phyloP scores from a whole-genome alignment of 2,888 invertebrate genomes.

The Criorhina ranunculi region DNA sequence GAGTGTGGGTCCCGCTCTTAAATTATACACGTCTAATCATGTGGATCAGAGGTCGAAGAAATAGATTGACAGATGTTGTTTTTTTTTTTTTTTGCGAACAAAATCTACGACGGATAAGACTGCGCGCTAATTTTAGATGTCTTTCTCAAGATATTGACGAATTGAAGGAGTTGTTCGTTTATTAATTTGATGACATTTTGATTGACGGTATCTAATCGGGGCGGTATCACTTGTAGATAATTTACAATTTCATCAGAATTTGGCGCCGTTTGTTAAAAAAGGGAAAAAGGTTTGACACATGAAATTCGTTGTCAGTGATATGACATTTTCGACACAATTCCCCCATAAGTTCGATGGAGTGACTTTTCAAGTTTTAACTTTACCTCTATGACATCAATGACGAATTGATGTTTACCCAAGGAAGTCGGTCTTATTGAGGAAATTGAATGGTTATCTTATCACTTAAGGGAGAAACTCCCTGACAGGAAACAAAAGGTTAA shows the following conservation, averaged over 20 bases:
- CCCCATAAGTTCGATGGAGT: too few species aligned
- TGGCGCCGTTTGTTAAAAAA: neutral
- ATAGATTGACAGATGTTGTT: constrained; percentile 51
- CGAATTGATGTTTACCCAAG: too few species aligned
- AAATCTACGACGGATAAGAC: neutral
- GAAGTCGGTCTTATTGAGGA: too few species aligned
- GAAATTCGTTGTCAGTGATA: too few species aligned
- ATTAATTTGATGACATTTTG: constrained; percentile 20
- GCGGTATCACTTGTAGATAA: neutral
- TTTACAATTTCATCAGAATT: constrained; percentile 12
- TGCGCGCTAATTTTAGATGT: constrained; percentile 10
- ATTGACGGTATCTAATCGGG: constrained; percentile 12
- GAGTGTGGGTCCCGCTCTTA: constrained; percentile 29
- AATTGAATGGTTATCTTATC: too few species aligned
- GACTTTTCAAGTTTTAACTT: too few species aligned
- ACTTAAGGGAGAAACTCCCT: too few species aligned
- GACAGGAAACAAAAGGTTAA: too few species aligned
- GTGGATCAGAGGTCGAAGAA: constrained; percentile 59
- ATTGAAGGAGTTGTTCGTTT: constrained; percentile 1
- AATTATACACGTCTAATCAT: constrained; percentile 54
- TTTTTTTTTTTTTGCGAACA: neutral
- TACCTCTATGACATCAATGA: too few species aligned
- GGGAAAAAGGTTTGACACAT: neutral
- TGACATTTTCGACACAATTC: too few species aligned
- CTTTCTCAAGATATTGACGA: neutral